These are phyloP conservation scores for Cephonodes hylas DNA, from an alignment of 2,888 invertebrate genomes.

Conservation along the genomic window DNA sequence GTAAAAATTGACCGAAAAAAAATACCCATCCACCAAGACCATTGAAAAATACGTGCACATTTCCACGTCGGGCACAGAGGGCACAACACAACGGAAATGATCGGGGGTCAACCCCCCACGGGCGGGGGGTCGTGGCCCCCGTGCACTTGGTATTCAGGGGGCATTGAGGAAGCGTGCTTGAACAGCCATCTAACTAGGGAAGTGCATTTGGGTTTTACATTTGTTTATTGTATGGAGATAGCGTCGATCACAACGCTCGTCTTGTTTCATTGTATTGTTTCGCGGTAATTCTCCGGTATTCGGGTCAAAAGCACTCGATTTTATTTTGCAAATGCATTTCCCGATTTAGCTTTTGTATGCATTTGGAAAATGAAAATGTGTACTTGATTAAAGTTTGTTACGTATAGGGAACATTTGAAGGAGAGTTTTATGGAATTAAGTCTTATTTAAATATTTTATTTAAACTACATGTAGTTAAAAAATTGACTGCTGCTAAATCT, in stretches of 20 bases:
- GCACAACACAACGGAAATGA: not conserved
- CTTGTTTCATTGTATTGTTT: not conserved
- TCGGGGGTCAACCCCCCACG: not conserved
- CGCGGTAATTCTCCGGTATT: not conserved
- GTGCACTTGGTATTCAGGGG: not conserved
- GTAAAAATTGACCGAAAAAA: not conserved
- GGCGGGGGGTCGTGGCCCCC: not conserved
- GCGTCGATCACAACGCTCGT: not conserved
- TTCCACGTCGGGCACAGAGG: not conserved
- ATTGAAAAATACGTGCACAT: not conserved
- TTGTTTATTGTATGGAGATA: not conserved
- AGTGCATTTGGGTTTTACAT: not conserved
- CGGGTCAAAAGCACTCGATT: too few relatives aligned
- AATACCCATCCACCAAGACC: not conserved
- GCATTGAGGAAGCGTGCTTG: not conserved
- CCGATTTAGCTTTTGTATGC: too few relatives aligned
- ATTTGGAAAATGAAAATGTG: too few relatives aligned
- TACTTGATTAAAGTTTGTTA: too few relatives aligned
- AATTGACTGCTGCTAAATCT: too few relatives aligned
- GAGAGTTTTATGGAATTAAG: too few relatives aligned
- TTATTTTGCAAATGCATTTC: too few relatives aligned
- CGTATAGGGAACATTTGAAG: too few relatives aligned
- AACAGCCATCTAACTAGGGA: not conserved
- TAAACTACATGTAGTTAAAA: too few relatives aligned
- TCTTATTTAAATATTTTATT: too few relatives aligned